phyloP scores from a whole-genome alignment of 2,888 invertebrate genomes.

The Ernsta delagoae region DNA sequence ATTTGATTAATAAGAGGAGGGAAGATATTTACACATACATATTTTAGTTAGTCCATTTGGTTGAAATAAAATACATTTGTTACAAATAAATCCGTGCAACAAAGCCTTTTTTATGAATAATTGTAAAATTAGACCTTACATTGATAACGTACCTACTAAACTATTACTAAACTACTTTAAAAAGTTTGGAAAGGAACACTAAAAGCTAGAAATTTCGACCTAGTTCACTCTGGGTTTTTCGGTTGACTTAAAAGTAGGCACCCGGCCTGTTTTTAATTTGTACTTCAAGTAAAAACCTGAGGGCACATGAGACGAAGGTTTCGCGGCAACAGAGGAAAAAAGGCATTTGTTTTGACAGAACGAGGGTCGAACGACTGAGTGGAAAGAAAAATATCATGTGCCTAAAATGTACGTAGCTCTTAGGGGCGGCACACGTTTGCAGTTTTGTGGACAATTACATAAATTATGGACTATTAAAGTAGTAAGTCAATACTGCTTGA shows the following conservation, averaged over 20 bases:
- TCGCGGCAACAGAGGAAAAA: conserved; percentile 54
- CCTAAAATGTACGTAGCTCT: conserved; percentile 46
- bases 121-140: too few species aligned
- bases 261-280: conserved; percentile 73
- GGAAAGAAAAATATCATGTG: conserved; percentile 54
- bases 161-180: too few species aligned
- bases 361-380: conserved; percentile 56
- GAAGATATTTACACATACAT: too few species aligned
- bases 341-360: conserved; percentile 73
- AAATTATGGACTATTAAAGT: neutral
- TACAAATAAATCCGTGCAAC: too few species aligned
- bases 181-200: too few species aligned
- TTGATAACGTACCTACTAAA: too few species aligned
- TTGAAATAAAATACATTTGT: too few species aligned
- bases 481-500: neutral
- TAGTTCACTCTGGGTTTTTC: conserved; percentile 19
- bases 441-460: neutral
- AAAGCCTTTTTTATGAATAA: too few species aligned
- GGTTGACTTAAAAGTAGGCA: conserved; percentile 46
- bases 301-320: conserved; percentile 50
- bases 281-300: conserved; percentile 78
- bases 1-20: too few species aligned
- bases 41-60: too few species aligned
- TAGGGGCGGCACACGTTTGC: conserved; percentile 9
- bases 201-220: too few species aligned